Evolutionary conservation across 2,797 vertebrate species (phyloP).

Genomic region (Dendrocincla fuliginosa): DNA sequence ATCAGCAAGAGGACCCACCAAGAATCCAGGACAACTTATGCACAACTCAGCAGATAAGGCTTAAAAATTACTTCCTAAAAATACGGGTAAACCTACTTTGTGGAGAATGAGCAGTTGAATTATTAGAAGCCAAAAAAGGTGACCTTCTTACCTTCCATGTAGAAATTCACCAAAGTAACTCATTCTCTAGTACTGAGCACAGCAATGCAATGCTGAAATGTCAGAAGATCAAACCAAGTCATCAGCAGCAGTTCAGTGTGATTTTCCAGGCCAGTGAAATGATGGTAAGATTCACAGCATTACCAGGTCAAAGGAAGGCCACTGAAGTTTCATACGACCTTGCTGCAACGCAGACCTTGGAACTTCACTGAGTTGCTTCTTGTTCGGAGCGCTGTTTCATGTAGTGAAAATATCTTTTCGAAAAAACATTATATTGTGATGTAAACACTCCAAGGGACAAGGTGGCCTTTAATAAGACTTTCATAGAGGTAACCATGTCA

Average conservation of each 20-base stretch:
- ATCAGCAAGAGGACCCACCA: not conserved
- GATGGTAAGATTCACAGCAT: not conserved
- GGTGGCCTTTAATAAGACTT: not conserved
- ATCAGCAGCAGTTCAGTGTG: not conserved
- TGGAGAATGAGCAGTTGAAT: not conserved
- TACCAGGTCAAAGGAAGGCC: not conserved
- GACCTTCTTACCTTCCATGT: not conserved
- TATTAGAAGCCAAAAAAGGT: not conserved
- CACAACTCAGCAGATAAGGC: not conserved
- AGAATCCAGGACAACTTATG: not conserved
- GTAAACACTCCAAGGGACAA: not conserved
- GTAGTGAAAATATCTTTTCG: not conserved
- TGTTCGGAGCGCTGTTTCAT: not conserved
- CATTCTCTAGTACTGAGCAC: not conserved
- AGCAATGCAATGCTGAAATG: not conserved
- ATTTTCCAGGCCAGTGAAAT: not conserved
- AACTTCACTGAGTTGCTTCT: not conserved
- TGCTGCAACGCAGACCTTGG: not conserved
- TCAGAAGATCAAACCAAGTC: not conserved
- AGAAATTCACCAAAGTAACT: not conserved
- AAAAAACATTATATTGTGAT: not conserved
- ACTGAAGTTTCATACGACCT: not conserved
- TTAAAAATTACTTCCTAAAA: not conserved
- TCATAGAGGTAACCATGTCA: not conserved
- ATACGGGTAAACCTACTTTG: not conserved